Evolutionary conservation across 1,140 invertebrate species (phyloP), one percentile per base, ranked within the genome.

Genomic region (Pogonomyrmex californicus): DNA sequence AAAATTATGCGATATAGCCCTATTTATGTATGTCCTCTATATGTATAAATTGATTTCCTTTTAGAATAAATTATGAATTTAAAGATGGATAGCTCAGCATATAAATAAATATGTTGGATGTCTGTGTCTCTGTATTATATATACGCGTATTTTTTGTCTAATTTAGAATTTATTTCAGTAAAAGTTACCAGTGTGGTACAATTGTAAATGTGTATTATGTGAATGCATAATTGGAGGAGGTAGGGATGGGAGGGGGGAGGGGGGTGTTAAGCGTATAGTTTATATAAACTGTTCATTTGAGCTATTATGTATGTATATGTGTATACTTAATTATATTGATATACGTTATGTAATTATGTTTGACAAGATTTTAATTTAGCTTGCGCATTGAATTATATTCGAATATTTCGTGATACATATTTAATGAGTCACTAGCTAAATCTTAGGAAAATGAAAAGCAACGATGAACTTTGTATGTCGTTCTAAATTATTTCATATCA

Each of bases 141-240:
- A 82, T 81, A 33, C 30, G 56, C 38, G 17, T 73, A 7, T 71
- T 66, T 87, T 83, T 58, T 9, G 9, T 65, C 44, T 76, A 71
- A 88, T 65, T 77, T 78, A 78, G 49, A 78, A 38, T 70, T 60
- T 83, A 54, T 70, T 33, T 83, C 58, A 47, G 2, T 81, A 49
- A 54, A 62, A 88, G 70, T 88, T 86, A 87, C 73, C 83, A 81
- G 51, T 49, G 23, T 68, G 71, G 38, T 86, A 58, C 9, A 71
- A 6, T 75, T 66, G 38, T 73, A 30, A 36, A 81, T 77, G 14
- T 78, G 23, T 56, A 33, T 41, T 68, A 76, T 2, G 56, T 79
- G 56, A 33, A 47, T 63, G 79, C 10, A 7, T 44, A 76, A 60
- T 63, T 56, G 38, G 33, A 23, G n/a, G 23, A 12, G 47, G 7